Conservation (phyloP, 2,888 invertebrate species). For the Caenorhabditis sp. region DNA sequence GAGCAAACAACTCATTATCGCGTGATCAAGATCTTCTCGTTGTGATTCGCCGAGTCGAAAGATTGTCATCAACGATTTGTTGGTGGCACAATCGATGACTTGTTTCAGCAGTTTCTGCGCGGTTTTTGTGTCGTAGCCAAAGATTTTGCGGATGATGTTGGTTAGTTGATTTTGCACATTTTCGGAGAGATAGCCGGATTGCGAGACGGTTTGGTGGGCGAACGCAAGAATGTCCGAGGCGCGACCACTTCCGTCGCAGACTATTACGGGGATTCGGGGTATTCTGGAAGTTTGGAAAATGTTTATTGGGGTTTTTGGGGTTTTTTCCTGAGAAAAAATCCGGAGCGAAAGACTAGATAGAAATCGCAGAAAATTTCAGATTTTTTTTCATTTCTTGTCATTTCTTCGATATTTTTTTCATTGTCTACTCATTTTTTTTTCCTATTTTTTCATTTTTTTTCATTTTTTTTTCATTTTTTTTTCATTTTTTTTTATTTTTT, state of each 20-base stretch:
- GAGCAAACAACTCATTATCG: constrained; percentile 92
- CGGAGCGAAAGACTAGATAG: too few species aligned
- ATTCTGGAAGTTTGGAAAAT: constrained; percentile 26
- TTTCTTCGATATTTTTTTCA: too few species aligned
- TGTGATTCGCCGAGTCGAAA: constrained; percentile 86
- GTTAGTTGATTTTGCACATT: constrained; percentile 89
- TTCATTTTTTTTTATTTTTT: too few species aligned
- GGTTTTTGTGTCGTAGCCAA: constrained; percentile 86
- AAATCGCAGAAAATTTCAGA: too few species aligned
- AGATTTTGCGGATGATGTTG: constrained; percentile 88
- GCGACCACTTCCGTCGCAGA: constrained; percentile 81
- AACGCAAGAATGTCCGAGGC: constrained; percentile 95
- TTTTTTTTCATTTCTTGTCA: too few species aligned
- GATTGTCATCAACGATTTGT: constrained; percentile 93
- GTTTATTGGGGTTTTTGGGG: too few species aligned
- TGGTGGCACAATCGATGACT: constrained; percentile 88
- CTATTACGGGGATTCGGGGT: constrained; percentile 80
- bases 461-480: too few species aligned
- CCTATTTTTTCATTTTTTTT: too few species aligned
- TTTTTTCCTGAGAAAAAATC: too few species aligned
- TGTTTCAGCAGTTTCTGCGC: constrained; percentile 89
- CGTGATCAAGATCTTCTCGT: constrained; percentile 94
- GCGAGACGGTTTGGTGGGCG: constrained; percentile 81
- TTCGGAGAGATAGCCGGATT: constrained; percentile 78
- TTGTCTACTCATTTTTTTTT: too few species aligned